Percentiles rank a stretch among this genome's conserved stretches.
Conservation (phyloP, 1,140 invertebrate genomes). For the Thalassaphorura encarpata region DNA sequence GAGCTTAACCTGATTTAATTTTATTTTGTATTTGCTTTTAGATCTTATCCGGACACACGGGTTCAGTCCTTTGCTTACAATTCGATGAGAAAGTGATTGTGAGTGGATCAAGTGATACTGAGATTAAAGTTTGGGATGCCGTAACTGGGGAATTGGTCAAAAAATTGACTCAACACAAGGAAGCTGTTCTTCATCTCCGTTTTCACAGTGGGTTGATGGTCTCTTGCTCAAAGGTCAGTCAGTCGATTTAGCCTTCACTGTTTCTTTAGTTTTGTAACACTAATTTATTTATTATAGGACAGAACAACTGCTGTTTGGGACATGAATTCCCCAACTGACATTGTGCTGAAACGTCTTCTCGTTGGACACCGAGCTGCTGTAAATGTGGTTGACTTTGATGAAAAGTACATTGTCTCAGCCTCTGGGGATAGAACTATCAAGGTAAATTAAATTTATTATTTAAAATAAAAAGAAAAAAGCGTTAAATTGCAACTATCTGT, state of each 20-base stretch:
- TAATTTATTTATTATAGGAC: too few species aligned
- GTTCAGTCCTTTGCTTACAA: conserved; percentile 94
- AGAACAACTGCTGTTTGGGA: conserved; percentile 99
- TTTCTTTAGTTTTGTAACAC: conserved; percentile 27
- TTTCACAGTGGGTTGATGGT: conserved; percentile 99
- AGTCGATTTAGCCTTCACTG: too few species aligned
- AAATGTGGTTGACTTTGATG: conserved; percentile 99
- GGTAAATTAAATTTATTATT: conserved; percentile 40
- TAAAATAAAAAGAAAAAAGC: too few species aligned
- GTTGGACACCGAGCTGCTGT: conserved; percentile 98
- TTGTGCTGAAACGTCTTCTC: conserved; percentile 83
- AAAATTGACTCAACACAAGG: conserved; percentile 97
- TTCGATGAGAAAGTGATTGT: conserved; percentile 99
- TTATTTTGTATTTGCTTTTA: conserved; percentile 38
- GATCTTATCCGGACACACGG: conserved; percentile 92
- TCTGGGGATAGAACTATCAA: conserved; percentile 99
- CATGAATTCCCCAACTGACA: conserved; percentile 94
- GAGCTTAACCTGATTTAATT: neutral
- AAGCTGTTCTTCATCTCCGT: conserved; percentile 94
- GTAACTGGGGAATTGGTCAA: conserved; percentile 87
- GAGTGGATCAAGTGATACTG: conserved; percentile 94
- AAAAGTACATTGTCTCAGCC: conserved; percentile 99
- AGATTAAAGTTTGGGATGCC: conserved; percentile 86
- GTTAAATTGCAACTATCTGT: neutral
- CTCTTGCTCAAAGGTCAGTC: conserved; percentile 88